Conservation (phyloP, 2,888 invertebrate genomes). For the Synanthedon tipuliformis region DNA sequence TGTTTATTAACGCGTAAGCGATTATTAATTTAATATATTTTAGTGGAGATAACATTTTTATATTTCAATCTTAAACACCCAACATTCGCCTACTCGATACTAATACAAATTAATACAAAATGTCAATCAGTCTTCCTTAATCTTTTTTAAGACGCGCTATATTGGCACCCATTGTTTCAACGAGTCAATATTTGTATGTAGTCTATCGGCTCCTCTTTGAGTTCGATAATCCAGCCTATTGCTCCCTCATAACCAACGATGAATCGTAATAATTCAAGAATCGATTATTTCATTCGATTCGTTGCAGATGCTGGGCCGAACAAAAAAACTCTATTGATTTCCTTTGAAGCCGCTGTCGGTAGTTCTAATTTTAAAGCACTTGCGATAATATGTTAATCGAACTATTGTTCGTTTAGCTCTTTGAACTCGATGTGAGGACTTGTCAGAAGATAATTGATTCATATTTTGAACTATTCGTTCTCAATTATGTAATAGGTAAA, state of each 20-base stretch:
- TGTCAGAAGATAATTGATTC: too few species aligned
- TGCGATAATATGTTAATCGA: slow-evolving; percentile 14
- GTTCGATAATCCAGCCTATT: slow-evolving; percentile 49
- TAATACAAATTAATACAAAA: slow-evolving; percentile 20
- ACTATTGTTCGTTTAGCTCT: background rate
- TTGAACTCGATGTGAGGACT: too few species aligned
- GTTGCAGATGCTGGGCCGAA: slow-evolving; percentile 31
- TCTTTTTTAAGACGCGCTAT: slow-evolving; percentile 20
- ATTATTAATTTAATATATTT: slow-evolving; percentile 12
- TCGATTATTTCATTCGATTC: slow-evolving; percentile 56
- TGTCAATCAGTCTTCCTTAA: slow-evolving; percentile 47
- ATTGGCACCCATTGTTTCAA: slow-evolving; percentile 52
- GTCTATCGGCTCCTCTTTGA: slow-evolving; percentile 57
- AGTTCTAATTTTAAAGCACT: slow-evolving; percentile 39
- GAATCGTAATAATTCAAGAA: slow-evolving; percentile 63
- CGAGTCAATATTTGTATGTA: slow-evolving; percentile 68
- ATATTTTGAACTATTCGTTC: too few species aligned
- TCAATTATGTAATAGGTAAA: too few species aligned
- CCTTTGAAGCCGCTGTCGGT: slow-evolving; percentile 34
- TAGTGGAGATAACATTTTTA: background rate
- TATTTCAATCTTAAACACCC: background rate
- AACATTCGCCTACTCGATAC: background rate
- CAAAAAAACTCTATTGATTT: slow-evolving; percentile 51
- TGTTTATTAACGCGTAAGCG: slow-evolving; percentile 49
- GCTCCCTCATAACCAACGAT: slow-evolving; percentile 52